Evolutionary conservation across 2,888 invertebrate genomes (phyloP).

Genomic region (Hybos culiciformis): DNA sequence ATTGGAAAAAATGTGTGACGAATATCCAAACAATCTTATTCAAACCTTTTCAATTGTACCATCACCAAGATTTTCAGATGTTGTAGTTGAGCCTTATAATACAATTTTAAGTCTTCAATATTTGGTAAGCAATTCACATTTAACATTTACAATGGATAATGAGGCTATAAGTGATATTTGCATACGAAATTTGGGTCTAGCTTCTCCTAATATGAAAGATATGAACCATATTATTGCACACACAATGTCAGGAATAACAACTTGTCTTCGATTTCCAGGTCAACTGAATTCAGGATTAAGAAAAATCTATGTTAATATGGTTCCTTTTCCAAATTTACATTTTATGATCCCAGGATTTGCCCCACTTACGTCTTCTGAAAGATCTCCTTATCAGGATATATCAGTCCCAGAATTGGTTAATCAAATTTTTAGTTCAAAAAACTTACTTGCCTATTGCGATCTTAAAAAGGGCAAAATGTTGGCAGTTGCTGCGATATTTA

Average conservation of each 20-base stretch:
- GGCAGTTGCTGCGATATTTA: constrained; percentile 64
- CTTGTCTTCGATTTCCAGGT: constrained; percentile 75
- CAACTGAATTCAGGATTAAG: constrained; percentile 77
- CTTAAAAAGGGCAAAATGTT: constrained; percentile 62
- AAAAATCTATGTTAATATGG: constrained; percentile 82
- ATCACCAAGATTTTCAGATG: constrained; percentile 25
- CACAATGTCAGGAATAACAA: constrained; percentile 52
- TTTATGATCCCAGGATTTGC: constrained; percentile 76
- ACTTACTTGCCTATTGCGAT: constrained; percentile 72
- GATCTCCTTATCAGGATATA: constrained; percentile 48
- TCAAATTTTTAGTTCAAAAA: constrained; percentile 62
- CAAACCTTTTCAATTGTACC: constrained; percentile 51
- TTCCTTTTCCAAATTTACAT: constrained; percentile 75
- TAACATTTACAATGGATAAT: constrained; percentile 29
- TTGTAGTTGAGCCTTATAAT: constrained; percentile 30
- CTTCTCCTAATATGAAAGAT: constrained; percentile 19
- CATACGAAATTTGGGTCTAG: constrained; percentile 22
- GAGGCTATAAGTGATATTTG: constrained; percentile 26
- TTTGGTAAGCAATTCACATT: constrained; percentile 23
- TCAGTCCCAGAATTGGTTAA: constrained; percentile 58
- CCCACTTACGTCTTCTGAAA: constrained; percentile 54
- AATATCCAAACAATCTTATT: constrained; percentile 60
- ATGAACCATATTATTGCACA: constrained; percentile 28
- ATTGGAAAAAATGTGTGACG: constrained; percentile 55
- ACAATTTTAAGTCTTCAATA: constrained; percentile 24